These are phyloP conservation scores for Rhamnusium bicolor DNA, from an alignment of 2,888 invertebrate species.

Conservation along the genomic window DNA sequence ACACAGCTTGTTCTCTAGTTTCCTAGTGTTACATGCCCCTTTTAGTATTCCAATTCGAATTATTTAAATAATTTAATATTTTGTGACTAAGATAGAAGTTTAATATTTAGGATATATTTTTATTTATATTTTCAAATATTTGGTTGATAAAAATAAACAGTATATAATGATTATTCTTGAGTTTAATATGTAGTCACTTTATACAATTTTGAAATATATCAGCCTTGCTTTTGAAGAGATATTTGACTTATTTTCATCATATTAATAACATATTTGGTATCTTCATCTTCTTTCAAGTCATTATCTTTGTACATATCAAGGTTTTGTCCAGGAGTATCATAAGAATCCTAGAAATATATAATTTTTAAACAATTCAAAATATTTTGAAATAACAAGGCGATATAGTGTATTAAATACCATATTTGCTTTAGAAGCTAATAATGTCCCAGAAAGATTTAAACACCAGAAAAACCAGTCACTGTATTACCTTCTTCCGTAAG, in stretches of 20 bases:
- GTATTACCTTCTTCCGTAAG: conserved; percentile 38
- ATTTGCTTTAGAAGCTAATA: no score
- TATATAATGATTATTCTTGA: background rate
- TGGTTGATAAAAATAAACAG: background rate
- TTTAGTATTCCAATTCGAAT: conserved; percentile 13
- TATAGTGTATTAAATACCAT: no score
- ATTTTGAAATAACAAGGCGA: no score
- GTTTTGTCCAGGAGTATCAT: conserved; percentile 44
- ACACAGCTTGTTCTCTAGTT: background rate
- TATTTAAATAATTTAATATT: background rate
- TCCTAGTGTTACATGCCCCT: background rate
- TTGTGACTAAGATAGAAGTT: background rate
- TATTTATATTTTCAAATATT: conserved; percentile 4
- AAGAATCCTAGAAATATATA: conserved; percentile 34
- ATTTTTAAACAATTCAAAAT: no score
- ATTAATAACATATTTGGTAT: conserved; percentile 67
- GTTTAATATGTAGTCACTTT: background rate
- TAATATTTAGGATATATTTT: background rate
- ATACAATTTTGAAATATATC: background rate
- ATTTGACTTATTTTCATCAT: conserved; percentile 65
- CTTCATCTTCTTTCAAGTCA: conserved; percentile 63
- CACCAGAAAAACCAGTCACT: no score
- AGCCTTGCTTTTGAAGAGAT: conserved; percentile 44
- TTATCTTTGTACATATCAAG: conserved; percentile 56
- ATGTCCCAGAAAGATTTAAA: background rate